These are phyloP conservation scores for Dryas iulia DNA, from an alignment of 1,140 invertebrate genomes.

Conservation along the genomic window DNA sequence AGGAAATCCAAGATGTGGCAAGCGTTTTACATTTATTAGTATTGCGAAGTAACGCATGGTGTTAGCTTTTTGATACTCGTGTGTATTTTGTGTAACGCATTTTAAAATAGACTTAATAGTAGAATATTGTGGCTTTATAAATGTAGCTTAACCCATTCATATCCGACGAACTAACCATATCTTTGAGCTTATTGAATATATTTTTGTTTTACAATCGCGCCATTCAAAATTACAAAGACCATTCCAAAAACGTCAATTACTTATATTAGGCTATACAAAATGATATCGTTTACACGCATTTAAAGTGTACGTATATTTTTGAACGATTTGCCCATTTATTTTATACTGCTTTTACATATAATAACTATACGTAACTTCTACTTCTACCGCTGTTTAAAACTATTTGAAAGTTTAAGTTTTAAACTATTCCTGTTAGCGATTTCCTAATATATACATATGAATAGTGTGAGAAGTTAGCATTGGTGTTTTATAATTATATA, in stretches of 20 bases:
- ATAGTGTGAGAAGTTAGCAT: neutral
- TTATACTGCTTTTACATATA: constrained; percentile 24
- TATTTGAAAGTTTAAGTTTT: neutral
- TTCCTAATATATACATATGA: neutral
- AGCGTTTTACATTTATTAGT: constrained; percentile 19
- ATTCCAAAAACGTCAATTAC: constrained; percentile 67
- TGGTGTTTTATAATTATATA: neutral
- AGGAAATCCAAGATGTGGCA: constrained; percentile 21
- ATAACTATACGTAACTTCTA: neutral
- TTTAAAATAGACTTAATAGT: constrained; percentile 19
- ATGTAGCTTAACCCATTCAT: constrained; percentile 32
- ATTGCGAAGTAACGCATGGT: constrained; percentile 20
- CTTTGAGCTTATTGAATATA: constrained; percentile 10
- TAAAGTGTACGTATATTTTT: constrained; percentile 36
- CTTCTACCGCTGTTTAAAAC: neutral
- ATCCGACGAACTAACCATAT: constrained; percentile 39
- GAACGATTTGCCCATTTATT: constrained; percentile 35
- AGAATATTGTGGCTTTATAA: constrained; percentile 17
- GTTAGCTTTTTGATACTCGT: constrained; percentile 40
- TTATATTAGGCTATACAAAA: constrained; percentile 46
- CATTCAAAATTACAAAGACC: constrained; percentile 47
- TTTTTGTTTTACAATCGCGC: constrained; percentile 15
- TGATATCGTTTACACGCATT: constrained; percentile 33
- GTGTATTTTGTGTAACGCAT: constrained; percentile 25
- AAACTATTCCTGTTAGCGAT: neutral